Evolutionary conservation across 2,888 invertebrate species (phyloP).

Genomic region (Cerceris rybyensis): DNA sequence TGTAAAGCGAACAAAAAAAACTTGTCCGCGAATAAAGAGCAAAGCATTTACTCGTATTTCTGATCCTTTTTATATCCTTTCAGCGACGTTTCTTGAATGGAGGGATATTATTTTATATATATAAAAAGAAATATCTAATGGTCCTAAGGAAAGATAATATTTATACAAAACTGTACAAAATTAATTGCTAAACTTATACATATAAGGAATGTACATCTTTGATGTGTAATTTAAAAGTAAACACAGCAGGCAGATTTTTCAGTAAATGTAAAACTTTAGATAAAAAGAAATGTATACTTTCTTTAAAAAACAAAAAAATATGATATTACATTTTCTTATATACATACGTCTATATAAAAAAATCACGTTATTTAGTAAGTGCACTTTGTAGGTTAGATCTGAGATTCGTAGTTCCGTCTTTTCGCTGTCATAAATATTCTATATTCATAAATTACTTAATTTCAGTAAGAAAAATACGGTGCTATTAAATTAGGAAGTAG

Average conservation of each 20-base stretch:
- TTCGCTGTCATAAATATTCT: background rate
- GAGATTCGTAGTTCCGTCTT: background rate
- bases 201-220: constrained; percentile 1
- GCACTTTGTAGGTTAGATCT: background rate
- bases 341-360: background rate
- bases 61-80: constrained; percentile 16
- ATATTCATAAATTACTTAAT: too few relatives aligned
- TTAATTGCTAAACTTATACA: constrained; percentile 6
- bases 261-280: background rate
- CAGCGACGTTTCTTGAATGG: background rate
- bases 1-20: constrained; percentile 22
- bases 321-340: background rate
- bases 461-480: too few relatives aligned
- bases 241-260: background rate
- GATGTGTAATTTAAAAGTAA: background rate
- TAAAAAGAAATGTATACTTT: background rate
- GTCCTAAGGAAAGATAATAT: background rate
- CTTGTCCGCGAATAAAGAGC: constrained; percentile 48
- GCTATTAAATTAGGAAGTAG: too few relatives aligned
- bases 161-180: constrained; percentile 42
- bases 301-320: too few relatives aligned
- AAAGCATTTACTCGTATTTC: constrained; percentile 31
- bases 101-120: background rate
- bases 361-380: background rate
- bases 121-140: too few relatives aligned